Conservation (phyloP, 2,113 vertebrate genomes). For the Diadophis punctatus region DNA sequence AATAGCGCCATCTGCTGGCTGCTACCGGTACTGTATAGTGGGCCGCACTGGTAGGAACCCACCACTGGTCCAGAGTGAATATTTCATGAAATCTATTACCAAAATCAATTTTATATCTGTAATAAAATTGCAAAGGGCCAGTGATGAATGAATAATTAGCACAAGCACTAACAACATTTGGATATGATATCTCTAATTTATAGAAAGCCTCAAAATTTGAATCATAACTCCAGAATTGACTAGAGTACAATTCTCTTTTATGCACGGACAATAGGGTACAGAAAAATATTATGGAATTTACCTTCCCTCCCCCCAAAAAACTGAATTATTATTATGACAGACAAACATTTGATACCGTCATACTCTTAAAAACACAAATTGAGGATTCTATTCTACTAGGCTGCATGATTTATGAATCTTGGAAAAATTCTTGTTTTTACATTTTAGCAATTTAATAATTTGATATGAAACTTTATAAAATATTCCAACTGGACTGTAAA, state of each 20-base stretch:
- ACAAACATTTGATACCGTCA: background rate
- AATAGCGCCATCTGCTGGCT: too few species aligned
- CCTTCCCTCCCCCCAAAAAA: background rate
- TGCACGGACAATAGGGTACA: background rate
- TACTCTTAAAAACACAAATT: background rate
- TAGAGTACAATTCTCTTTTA: background rate
- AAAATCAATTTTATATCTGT: conserved; percentile 1
- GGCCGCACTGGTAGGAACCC: too few species aligned
- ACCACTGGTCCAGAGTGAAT: too few species aligned
- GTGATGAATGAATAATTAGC: background rate
- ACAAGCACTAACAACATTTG: background rate
- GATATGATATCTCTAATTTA: background rate
- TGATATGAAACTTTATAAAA: background rate
- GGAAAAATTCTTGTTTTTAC: background rate
- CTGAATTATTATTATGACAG: background rate
- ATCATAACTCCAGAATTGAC: background rate
- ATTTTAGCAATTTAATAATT: background rate
- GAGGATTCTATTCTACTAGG: background rate
- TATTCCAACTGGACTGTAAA: background rate
- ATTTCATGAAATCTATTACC: background rate
- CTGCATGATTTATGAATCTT: background rate
- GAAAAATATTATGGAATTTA: background rate
- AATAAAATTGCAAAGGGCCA: background rate
- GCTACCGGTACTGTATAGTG: too few species aligned
- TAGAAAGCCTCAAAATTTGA: background rate